phyloP scores from a whole-genome alignment of 2,888 invertebrate species.

The Heteropelma amictum region DNA sequence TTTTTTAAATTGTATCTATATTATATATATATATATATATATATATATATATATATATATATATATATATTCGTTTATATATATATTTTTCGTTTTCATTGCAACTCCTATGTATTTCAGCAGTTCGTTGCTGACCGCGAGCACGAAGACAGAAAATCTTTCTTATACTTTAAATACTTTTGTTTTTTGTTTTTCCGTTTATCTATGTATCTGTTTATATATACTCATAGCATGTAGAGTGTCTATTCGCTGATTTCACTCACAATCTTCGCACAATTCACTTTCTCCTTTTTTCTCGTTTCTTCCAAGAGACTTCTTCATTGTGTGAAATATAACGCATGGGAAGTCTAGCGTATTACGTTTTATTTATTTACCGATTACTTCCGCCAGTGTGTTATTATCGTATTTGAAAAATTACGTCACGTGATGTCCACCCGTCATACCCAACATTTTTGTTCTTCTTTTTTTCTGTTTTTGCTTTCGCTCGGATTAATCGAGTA shows the following conservation, averaged over 20 bases:
- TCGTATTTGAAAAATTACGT: constrained; percentile 5
- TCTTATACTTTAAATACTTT: constrained; percentile 51
- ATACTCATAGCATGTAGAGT: constrained; percentile 42
- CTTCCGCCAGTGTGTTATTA: constrained; percentile 38
- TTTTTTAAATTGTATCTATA: constrained; percentile 21
- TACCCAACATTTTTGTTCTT: neutral
- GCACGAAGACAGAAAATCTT: constrained; percentile 43
- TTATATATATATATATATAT: too few species aligned
- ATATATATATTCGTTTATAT: too few species aligned
- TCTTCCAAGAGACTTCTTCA: constrained; percentile 25
- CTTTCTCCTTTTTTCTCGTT: constrained; percentile 25
- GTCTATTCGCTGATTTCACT: constrained; percentile 25
- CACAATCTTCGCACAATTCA: constrained; percentile 35
- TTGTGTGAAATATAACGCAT: constrained; percentile 25
- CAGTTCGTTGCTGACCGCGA: constrained; percentile 29
- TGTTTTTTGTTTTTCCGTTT: constrained; percentile 44
- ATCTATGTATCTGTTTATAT: constrained; percentile 35
- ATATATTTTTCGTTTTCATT: too few species aligned
- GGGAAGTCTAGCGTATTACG: neutral
- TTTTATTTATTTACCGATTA: constrained; percentile 22
- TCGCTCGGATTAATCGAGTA: constrained; percentile 23
- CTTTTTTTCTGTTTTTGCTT: neutral
- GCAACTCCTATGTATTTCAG: constrained; percentile 3
- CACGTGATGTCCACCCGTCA: neutral
- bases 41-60: too few species aligned